Evolutionary conservation across 1,140 invertebrate species (phyloP).

Genomic region (Brachionus koreanus): DNA sequence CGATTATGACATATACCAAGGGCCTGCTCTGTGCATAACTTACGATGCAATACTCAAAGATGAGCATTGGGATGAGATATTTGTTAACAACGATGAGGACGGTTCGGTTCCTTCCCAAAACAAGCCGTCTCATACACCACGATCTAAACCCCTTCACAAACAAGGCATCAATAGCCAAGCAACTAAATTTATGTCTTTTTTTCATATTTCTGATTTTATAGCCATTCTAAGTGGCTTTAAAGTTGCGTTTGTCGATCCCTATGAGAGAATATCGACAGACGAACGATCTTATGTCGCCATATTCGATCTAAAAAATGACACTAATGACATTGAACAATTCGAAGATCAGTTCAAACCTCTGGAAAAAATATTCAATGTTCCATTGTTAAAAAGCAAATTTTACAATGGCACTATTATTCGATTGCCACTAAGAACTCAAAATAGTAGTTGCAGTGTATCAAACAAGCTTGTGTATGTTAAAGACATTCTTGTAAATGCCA

Average conservation of each 20-base stretch:
- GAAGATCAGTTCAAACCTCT: conserved; percentile 45
- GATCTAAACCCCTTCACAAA: not conserved
- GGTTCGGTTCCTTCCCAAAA: too few relatives aligned
- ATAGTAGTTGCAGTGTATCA: conserved; percentile 8
- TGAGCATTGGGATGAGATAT: conserved; percentile 45
- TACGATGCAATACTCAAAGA: conserved; percentile 40
- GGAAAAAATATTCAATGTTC: conserved; percentile 41
- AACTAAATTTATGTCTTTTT: conserved; percentile 42
- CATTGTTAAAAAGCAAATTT: conserved; percentile 21
- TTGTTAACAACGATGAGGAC: conserved; percentile 31
- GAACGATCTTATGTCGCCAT: conserved; percentile 41
- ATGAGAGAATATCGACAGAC: conserved; percentile 22
- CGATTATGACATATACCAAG: conserved; percentile 39
- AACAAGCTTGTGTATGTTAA: conserved; percentile 41
- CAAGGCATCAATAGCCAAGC: not conserved
- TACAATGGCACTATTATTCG: conserved; percentile 44
- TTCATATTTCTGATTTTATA: conserved; percentile 45
- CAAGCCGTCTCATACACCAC: not conserved
- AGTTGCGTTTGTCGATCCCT: conserved; percentile 42
- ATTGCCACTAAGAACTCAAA: conserved; percentile 42
- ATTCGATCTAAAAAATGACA: conserved; percentile 44
- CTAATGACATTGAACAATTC: conserved; percentile 23
- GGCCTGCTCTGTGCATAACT: conserved; percentile 23
- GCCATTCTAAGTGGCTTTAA: conserved; percentile 40
- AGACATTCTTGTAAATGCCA: conserved; percentile 38